A percentile compares a stretch with the other conserved stretches of the same genome.
phyloP scores from a whole-genome alignment of 2,797 vertebrate genomes.

The Microchirus variegatus region DNA sequence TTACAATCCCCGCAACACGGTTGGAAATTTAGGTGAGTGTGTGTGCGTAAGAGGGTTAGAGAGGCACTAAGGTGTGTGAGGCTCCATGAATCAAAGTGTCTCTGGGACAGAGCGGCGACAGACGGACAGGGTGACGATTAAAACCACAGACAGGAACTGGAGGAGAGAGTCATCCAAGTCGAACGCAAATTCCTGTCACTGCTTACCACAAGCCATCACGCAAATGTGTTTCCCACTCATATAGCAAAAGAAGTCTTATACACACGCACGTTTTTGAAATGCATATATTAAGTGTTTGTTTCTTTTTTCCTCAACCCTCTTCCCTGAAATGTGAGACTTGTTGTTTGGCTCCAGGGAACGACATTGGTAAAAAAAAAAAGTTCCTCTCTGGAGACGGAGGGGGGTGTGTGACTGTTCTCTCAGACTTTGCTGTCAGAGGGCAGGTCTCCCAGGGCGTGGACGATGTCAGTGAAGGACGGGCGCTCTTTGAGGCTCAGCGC shows the following conservation, averaged over 20 bases:
- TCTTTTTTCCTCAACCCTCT: conserved; percentile 54
- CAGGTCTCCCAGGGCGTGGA: conserved; percentile 85
- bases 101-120: conserved; percentile 35
- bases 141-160: conserved; percentile 45
- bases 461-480: conserved; percentile 93
- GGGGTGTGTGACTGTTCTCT: conserved; percentile 43
- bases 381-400: conserved; percentile 16
- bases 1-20: conserved; percentile 11
- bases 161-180: conserved; percentile 69
- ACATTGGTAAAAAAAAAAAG: conserved; percentile 32
- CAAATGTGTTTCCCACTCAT: conserved; percentile 53
- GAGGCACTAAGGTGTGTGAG: conserved; percentile 69
- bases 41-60: conserved; percentile 19
- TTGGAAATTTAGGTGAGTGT: conserved; percentile 20
- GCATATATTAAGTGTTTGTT: conserved; percentile 60
- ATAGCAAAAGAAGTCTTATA: conserved; percentile 54
- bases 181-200: conserved; percentile 58
- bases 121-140: conserved; percentile 49
- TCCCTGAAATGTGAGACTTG: conserved; percentile 81
- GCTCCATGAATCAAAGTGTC: conserved; percentile 43
- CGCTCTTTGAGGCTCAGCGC: conserved; percentile 92
- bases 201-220: conserved; percentile 51
- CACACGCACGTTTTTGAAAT: conserved; percentile 60
- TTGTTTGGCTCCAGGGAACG: conserved; percentile 29
- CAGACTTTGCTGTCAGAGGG: conserved; percentile 92